Conservation (phyloP, 2,888 invertebrate genomes). For the Drosophila hamatofila region DNA sequence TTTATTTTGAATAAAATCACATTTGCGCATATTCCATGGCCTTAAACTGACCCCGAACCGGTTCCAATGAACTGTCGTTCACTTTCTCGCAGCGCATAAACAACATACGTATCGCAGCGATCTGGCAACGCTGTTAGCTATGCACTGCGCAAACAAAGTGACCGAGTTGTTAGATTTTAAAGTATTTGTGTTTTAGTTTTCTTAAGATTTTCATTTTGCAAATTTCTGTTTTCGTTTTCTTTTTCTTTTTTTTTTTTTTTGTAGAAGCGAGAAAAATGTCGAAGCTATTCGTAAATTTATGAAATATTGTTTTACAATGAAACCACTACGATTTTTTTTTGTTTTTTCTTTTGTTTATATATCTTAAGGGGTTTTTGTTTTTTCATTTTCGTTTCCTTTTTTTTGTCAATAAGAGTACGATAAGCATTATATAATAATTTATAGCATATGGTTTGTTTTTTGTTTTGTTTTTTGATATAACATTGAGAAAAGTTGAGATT, state of each 20-base stretch:
- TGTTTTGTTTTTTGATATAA: constrained; percentile 51
- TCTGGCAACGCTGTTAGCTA: constrained; percentile 13
- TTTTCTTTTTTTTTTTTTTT: constrained; percentile 37
- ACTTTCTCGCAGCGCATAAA: constrained; percentile 27
- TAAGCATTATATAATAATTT: constrained; percentile 60
- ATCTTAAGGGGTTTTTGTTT: constrained; percentile 30
- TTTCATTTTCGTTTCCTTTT: constrained; percentile 17
- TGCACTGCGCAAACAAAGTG: constrained; percentile 23
- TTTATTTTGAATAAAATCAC: constrained; percentile 84
- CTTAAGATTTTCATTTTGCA: constrained; percentile 25
- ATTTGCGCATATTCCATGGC: constrained; percentile 79
- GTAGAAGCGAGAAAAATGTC: constrained; percentile 68
- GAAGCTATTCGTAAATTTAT: constrained; percentile 67
- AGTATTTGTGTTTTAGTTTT: background rate
- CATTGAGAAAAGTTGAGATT: constrained; percentile 81
- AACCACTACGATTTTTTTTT: constrained; percentile 76
- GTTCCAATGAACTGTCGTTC: constrained; percentile 16
- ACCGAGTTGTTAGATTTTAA: constrained; percentile 12
- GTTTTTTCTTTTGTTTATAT: constrained; percentile 27
- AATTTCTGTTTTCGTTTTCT: constrained; percentile 35
- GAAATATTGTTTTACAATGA: constrained; percentile 82
- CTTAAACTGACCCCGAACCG: constrained; percentile 42
- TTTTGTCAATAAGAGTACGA: constrained; percentile 52
- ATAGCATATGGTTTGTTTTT: constrained; percentile 50
- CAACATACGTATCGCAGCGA: background rate